These are phyloP conservation scores for Acrocephalus kingi DNA, from an alignment of 2,113 vertebrate species.

Conservation along the genomic window DNA sequence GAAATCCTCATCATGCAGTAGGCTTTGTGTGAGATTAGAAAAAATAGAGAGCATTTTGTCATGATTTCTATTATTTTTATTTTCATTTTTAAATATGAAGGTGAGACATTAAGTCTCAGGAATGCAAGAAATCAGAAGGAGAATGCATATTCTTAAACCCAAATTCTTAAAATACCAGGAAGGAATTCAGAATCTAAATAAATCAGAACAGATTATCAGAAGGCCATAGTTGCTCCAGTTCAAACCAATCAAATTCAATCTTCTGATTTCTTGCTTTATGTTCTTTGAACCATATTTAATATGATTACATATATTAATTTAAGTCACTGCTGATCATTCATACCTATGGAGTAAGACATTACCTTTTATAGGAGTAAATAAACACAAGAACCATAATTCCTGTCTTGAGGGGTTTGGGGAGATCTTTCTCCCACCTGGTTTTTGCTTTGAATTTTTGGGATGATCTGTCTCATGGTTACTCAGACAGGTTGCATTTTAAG, in stretches of 20 bases:
- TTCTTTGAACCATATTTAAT: not conserved
- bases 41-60: not conserved
- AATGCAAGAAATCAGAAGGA: not conserved
- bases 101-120: not conserved
- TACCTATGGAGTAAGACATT: not conserved
- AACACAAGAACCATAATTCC: not conserved
- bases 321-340: not conserved
- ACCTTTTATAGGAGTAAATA: not conserved
- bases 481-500: not conserved
- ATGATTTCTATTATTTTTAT: not conserved
- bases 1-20: not conserved
- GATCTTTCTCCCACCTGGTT: not conserved
- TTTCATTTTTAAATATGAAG: not conserved
- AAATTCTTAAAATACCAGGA: not conserved
- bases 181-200: not conserved
- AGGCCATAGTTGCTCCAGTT: not conserved
- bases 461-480: not conserved
- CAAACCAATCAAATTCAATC: not conserved
- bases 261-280: not conserved
- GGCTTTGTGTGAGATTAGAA: not conserved
- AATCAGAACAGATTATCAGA: not conserved
- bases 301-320: not conserved
- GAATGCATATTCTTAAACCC: not conserved
- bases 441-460: not conserved
- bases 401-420: rapidly evolving